Evolutionary conservation across 2,888 invertebrate genomes (phyloP), one percentile per base, ranked within the genome.

Genomic region (Gymnosoma rotundatum): DNA sequence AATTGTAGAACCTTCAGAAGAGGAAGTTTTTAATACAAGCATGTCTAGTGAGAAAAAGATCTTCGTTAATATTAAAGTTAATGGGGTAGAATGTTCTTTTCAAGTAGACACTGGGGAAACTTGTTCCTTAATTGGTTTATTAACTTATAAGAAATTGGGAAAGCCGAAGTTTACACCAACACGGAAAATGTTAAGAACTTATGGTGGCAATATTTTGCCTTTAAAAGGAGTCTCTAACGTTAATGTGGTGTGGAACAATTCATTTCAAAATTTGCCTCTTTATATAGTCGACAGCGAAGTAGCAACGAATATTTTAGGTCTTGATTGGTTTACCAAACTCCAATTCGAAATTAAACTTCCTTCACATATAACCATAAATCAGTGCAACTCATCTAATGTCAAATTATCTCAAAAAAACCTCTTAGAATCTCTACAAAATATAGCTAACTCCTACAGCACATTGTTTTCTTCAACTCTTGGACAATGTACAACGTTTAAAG

Each of bases 91-190:
- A 3, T 56, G 50, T n/a, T 18, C 9, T 18, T 72, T 72, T 21
- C 58, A 72, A 58, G 58, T 72, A 9, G 38, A 72, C 48, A 72
- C 72, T n/a, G 72, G 58, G 5, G 58, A 45, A 6, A 58, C 58
- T n/a, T 42, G 58, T 38, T 58, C 56, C 3, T 25, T 25, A n/a
- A n/a, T n/a, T n/a, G n/a, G n/a, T n/a, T n/a, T n/a, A 25, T 25
- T 25, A 25, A 25, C 38, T 72, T 36, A 58, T 72, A 20, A 60
- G 72, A 9, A 3, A 20, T 52, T 18, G 18, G 18, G 20, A 6
- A 7, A 20, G 18, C 20, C 52, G 12, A 52, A 20, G 4, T 52
- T 7, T 52, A 10, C 7, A 3, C 20, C 52, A 10, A 52, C 52
- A 7, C 7, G 12, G 9, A 20, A 52, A 52, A 20, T 52, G 8